These are phyloP conservation scores for Scelioninae gen. 2 DNA, from an alignment of 2,888 invertebrate genomes.

Conservation along the genomic window DNA sequence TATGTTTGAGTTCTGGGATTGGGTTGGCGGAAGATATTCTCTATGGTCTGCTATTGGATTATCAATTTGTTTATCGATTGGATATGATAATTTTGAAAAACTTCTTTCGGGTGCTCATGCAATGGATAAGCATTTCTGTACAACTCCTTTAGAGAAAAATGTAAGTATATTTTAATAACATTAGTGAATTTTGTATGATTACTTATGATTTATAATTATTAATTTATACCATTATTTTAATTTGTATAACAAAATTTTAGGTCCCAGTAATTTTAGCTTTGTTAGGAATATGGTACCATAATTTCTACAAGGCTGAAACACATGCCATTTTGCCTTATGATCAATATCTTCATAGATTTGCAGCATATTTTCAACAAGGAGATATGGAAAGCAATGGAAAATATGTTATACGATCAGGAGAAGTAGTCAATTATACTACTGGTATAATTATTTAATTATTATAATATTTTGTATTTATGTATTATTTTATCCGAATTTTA, in stretches of 20 bases:
- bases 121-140: constrained; percentile 95
- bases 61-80: constrained; percentile 94
- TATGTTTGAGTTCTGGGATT: constrained; percentile 99
- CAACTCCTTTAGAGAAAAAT: constrained; percentile 92
- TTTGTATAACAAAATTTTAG: no score
- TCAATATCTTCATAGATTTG: constrained; percentile 98
- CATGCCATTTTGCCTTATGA: constrained; percentile 98
- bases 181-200: no score
- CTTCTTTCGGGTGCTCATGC: constrained; percentile 93
- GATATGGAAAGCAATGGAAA: constrained; percentile 99
- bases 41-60: constrained; percentile 99
- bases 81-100: constrained; percentile 95
- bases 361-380: constrained; percentile 99
- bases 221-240: no score
- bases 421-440: constrained; percentile 77
- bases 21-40: constrained; percentile 98
- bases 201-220: no score
- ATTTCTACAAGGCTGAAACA: constrained; percentile 96
- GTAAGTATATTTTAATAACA: constrained; percentile 78
- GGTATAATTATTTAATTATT: constrained; percentile 69
- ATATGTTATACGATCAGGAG: constrained; percentile 85
- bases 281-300: constrained; percentile 94
- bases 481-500: no score
- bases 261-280: constrained; percentile 94
- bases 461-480: no score